Base-by-base conservation (phyloP, 2,113 vertebrate genomes). In the Rhinogobius similis region DNA sequence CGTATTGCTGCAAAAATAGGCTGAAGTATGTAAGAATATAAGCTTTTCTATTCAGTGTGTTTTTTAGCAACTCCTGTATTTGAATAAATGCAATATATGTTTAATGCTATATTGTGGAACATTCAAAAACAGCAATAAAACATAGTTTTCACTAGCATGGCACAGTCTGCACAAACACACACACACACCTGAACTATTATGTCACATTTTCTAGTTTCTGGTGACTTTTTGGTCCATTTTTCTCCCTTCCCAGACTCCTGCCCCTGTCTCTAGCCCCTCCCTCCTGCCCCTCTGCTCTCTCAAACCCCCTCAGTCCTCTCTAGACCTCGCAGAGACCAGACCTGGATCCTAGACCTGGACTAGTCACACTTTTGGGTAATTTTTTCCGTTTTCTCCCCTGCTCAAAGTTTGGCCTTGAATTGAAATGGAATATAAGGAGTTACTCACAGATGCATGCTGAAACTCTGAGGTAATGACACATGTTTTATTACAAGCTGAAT, bases 381-480 rank as follows among this genome's bases (percentile, higher is more conserved):
- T 11, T 50, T 62, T 39, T 11, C 10, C 68, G 58, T 38, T 20
- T 26, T 1, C 13, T 21, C 23, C 11, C 3, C 18, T 5, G 64
- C 38, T 44, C 46, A 32, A 3, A 44, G 43, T 23, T 62, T 62
- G 1, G 20, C n/a, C 10, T 29, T 23, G 62, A 46, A 27, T 7
- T 66, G 52, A 56, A 59, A 86, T 82, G 81, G 88, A 78, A 50
- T 43, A 39, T 32, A 44, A 76, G 70, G 69, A 73, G 23, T 13
- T 68, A 32, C 29, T 52, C 0, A 0, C 14, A 20, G 48, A 27
- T 56, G 1, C 11, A 11, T 26, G 20, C 26, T 70, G 11, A 13
- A n/a, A 8, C 5, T 75, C 46, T 86, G 67, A 89, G 88, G 86
- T 88, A 72, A 84, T 73, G 16, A 36, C 32, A 26, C 32, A 36